phyloP scores from a whole-genome alignment of 2,797 vertebrate species.

The Phataginus tricuspis region DNA sequence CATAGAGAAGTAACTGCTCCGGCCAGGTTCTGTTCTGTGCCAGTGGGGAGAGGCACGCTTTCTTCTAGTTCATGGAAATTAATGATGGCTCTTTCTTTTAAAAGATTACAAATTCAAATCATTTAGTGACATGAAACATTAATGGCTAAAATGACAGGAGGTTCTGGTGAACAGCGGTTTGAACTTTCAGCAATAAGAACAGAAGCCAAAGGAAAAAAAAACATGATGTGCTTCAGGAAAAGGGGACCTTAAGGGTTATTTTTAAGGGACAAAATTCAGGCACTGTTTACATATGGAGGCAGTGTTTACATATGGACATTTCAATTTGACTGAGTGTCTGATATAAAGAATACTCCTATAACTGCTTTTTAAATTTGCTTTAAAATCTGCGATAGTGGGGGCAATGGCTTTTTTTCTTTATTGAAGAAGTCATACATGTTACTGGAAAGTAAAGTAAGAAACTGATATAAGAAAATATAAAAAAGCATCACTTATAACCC shows the following conservation, averaged over 20 bases:
- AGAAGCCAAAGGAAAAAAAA: constrained; percentile 12
- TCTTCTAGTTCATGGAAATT: background rate
- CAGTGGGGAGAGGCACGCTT: background rate
- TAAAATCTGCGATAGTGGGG: background rate
- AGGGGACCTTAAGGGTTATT: background rate
- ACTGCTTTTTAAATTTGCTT: background rate
- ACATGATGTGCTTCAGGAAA: background rate
- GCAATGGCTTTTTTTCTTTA: background rate
- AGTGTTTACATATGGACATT: background rate
- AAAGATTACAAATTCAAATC: background rate
- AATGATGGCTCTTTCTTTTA: background rate
- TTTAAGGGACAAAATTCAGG: constrained; percentile 10
- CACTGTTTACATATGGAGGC: background rate
- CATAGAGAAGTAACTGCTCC: background rate
- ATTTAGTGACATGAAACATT: background rate
- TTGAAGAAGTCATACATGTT: background rate
- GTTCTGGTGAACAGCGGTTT: background rate
- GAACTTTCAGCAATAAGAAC: background rate
- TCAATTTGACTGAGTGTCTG: background rate
- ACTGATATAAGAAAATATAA: background rate
- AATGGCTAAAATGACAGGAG: background rate
- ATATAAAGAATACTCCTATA: background rate
- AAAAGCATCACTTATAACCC: background rate
- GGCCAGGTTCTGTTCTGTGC: background rate
- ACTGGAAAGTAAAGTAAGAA: background rate